Base-by-base conservation (phyloP, 2,888 invertebrate genomes). In the Opisthograptis luteolata region DNA sequence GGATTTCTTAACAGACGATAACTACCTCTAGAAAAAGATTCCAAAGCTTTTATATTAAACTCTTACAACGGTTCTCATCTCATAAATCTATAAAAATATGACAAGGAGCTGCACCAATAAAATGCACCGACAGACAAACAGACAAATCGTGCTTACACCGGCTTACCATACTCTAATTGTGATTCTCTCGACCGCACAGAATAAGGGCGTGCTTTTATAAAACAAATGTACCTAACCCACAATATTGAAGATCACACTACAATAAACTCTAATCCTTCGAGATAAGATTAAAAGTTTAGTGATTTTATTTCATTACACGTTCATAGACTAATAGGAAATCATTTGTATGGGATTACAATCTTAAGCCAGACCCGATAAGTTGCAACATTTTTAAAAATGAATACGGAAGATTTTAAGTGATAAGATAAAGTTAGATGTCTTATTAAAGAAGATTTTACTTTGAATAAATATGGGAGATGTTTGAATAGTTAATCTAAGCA, bases 141-240 rank as follows among this genome's bases (percentile, higher is more conserved):
- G 64, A 66, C 64, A 53, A 64, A 58, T 58, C 60, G 64, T 63
- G 62, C 61, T 59, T 59, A 64, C 62, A 56, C 58, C 32, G 10
- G 43, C 22, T 63, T 50, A 55, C 50, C 55, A 63, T 58, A 58
- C 55, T 58, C 55, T 62, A 56, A 57, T 53, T 51, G 46, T 58
- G 53, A 53, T 48, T 49, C 49, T 30, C 15, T 51, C 45, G 59
- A 67, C 63, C 60, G 60, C 67, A 69, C 66, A 65, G 69, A 64
- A 60, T 51, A 55, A 59, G 17, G 54, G 48, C 64, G 62, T 62
- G 51, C 48, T 46, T 64, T 60, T 64, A 67, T 71, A 73, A 76
- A 76, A 73, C 73, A 68, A 73, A 70, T 68, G 61, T 62, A 65
- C 64, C 62, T 60, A 64, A 51, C 56, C 39, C 56, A 59, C 56